These are phyloP conservation scores for Clepsis dumicolana DNA, from an alignment of 2,888 invertebrate species.

Conservation along the genomic window DNA sequence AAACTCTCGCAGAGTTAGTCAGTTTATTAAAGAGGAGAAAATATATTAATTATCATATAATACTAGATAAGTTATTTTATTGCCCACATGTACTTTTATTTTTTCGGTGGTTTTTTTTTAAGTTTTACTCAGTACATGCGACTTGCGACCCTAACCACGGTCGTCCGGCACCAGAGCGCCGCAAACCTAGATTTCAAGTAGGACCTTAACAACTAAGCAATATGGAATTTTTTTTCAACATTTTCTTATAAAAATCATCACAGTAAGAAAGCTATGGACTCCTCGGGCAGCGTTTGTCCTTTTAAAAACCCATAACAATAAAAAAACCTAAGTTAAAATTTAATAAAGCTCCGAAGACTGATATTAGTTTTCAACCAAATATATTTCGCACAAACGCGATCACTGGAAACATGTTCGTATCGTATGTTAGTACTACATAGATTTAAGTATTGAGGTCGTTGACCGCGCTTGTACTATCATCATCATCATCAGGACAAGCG, in stretches of 20 bases:
- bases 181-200: background rate
- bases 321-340: slow-evolving; percentile 48
- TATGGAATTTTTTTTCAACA: slow-evolving; percentile 57
- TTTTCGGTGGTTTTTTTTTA: slow-evolving; percentile 38
- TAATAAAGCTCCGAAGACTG: slow-evolving; percentile 54
- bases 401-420: background rate
- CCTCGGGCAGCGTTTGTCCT: slow-evolving; percentile 46
- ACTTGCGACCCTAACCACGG: background rate
- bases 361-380: slow-evolving; percentile 42
- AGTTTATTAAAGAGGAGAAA: slow-evolving; percentile 34
- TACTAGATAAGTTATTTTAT: slow-evolving; percentile 40
- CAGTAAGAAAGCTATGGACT: slow-evolving; percentile 59
- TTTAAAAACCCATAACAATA: slow-evolving; percentile 37
- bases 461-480: slow-evolving; percentile 6
- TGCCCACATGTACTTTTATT: slow-evolving; percentile 27
- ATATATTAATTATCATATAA: slow-evolving; percentile 48
- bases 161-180: background rate
- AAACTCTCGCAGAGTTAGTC: slow-evolving; percentile 34
- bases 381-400: slow-evolving; percentile 21
- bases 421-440: background rate
- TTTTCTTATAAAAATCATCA: slow-evolving; percentile 60
- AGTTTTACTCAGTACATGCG: slow-evolving; percentile 28
- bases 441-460: background rate
- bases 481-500: slow-evolving; percentile 30
- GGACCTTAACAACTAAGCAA: slow-evolving; percentile 44